phyloP scores from a whole-genome alignment of 2,888 invertebrate genomes.

The Drosophila silvestris region DNA sequence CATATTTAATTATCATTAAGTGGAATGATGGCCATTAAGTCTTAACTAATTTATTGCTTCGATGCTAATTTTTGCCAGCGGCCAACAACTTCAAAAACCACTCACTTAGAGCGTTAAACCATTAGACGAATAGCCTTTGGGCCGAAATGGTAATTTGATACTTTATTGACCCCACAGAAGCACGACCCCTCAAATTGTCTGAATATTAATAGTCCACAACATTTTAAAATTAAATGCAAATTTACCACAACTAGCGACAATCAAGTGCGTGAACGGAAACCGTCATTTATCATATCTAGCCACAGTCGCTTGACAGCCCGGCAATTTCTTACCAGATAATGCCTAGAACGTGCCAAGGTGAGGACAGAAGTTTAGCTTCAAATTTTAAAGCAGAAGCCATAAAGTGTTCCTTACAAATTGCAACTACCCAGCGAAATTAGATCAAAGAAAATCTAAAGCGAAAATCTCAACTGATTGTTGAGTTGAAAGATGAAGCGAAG shows the following conservation, averaged over 20 bases:
- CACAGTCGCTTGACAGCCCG: conserved; percentile 21
- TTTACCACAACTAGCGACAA: conserved; percentile 19
- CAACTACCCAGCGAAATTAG: conserved; percentile 34
- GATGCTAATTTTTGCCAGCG: conserved; percentile 9
- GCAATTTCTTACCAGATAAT: conserved; percentile 19
- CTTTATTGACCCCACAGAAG: conserved; percentile 45
- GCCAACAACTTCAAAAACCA: conserved; percentile 48
- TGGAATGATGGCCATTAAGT: background rate
- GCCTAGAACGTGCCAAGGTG: background rate
- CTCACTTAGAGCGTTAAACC: conserved; percentile 49
- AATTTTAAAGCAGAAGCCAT: conserved; percentile 4
- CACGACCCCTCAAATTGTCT: conserved; percentile 16
- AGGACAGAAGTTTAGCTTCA: conserved; percentile 22
- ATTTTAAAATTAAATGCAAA: conserved; percentile 71
- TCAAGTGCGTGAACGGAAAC: conserved; percentile 18
- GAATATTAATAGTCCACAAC: conserved; percentile 26
- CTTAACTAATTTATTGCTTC: conserved; percentile 13
- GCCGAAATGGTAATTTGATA: conserved; percentile 67
- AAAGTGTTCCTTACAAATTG: conserved; percentile 24
- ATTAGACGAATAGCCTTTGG: conserved; percentile 52
- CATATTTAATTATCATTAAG: conserved; percentile 47
- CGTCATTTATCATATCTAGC: conserved; percentile 51
- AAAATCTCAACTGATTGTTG: conserved; percentile 44
- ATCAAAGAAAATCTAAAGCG: conserved; percentile 44
- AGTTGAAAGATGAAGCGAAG: conserved; percentile 21